Conservation (phyloP, 2,797 vertebrate species). For the Onychomys leucogaster region DNA sequence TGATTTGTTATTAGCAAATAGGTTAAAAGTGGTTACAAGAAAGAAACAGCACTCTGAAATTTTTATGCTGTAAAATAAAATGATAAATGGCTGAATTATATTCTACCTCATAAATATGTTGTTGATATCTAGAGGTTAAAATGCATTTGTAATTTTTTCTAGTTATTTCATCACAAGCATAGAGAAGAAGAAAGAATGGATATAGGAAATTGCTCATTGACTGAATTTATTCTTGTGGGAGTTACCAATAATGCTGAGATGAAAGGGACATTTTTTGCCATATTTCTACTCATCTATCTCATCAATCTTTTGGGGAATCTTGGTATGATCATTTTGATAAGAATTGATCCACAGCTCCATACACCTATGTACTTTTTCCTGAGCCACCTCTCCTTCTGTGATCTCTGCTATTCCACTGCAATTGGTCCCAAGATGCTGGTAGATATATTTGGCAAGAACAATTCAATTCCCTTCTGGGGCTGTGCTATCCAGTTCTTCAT, state of each 20-base stretch:
- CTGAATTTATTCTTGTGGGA: background rate
- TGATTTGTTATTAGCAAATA: background rate
- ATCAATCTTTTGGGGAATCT: background rate
- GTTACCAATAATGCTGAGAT: background rate
- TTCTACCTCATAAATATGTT: background rate
- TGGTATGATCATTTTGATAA: background rate
- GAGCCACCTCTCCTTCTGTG: constrained; percentile 48
- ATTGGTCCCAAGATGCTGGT: constrained; percentile 33
- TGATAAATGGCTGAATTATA: background rate
- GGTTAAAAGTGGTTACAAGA: background rate
- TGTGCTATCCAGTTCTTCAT: constrained; percentile 38
- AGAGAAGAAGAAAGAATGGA: background rate
- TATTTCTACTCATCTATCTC: background rate
- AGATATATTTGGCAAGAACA: background rate
- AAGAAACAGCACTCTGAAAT: background rate
- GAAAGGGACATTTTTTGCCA: background rate
- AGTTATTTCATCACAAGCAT: background rate
- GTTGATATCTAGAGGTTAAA: background rate
- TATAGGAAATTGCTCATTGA: background rate
- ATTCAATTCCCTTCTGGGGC: background rate
- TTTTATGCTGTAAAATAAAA: background rate
- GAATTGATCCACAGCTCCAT: background rate
- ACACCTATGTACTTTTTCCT: constrained; percentile 60
- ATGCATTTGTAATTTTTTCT: background rate
- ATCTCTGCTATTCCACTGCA: constrained; percentile 24